Evolutionary conservation across 2,797 vertebrate species (phyloP).

Genomic region (Sebastes paucispinis): DNA sequence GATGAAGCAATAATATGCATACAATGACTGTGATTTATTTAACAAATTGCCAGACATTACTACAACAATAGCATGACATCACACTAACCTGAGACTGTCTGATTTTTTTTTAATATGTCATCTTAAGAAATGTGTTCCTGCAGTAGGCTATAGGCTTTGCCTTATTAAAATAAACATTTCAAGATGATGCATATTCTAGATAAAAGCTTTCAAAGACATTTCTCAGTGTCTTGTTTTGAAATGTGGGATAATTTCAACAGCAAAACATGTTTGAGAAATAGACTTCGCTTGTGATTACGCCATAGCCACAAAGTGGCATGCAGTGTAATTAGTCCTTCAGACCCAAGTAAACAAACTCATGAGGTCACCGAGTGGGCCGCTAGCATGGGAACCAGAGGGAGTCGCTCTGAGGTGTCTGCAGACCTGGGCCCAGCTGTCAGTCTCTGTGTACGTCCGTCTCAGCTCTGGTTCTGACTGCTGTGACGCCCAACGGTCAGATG

Average conservation of each 20-base stretch:
- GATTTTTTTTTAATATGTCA: background rate
- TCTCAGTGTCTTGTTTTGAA: background rate
- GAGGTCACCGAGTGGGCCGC: conserved; percentile 30
- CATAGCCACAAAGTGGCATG: background rate
- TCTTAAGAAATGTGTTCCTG: background rate
- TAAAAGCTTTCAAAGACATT: background rate
- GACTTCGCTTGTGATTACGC: background rate
- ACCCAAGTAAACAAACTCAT: conserved; percentile 49
- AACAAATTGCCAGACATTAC: conserved; percentile 54
- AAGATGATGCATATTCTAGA: background rate
- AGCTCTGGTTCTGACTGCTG: conserved; percentile 62
- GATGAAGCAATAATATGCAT: conserved; percentile 64
- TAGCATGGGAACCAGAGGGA: conserved; percentile 51
- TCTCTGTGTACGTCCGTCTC: conserved; percentile 37
- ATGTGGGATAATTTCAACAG: background rate
- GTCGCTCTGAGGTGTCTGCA: conserved; percentile 34
- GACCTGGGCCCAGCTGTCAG: conserved; percentile 68
- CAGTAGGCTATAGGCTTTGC: background rate
- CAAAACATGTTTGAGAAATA: background rate
- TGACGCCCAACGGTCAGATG: conserved; percentile 73
- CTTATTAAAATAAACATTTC: background rate
- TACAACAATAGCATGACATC: conserved; percentile 15
- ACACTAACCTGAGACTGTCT: conserved; percentile 7
- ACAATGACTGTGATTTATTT: conserved; percentile 57
- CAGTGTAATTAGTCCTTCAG: conserved; percentile 30